These are phyloP conservation scores for Leptothorax acervorum DNA, from an alignment of 2,888 invertebrate species.

Conservation along the genomic window DNA sequence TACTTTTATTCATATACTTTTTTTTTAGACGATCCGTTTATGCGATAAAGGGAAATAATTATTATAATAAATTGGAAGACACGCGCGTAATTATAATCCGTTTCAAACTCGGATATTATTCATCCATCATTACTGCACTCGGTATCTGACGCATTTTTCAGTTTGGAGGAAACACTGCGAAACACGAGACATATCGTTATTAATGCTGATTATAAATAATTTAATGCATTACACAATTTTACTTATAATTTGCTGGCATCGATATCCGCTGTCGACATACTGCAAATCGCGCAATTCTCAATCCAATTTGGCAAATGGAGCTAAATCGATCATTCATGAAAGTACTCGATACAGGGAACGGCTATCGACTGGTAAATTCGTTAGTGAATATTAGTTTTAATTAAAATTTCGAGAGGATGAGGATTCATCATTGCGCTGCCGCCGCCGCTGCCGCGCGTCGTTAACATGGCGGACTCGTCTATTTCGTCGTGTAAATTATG, in stretches of 20 bases:
- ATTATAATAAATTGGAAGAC: neutral
- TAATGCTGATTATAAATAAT: constrained; percentile 33
- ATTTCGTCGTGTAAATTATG: constrained; percentile 63
- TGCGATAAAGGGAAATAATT: neutral
- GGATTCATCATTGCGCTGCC: constrained; percentile 39
- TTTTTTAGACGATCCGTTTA: neutral
- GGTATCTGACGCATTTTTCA: neutral
- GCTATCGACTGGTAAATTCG: constrained; percentile 57
- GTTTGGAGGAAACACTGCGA: neutral
- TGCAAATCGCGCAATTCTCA: constrained; percentile 34
- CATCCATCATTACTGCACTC: neutral
- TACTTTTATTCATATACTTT: neutral
- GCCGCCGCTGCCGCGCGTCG: constrained; percentile 30
- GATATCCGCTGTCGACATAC: constrained; percentile 12
- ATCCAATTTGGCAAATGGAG: constrained; percentile 49
- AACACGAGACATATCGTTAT: neutral
- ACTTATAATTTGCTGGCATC: constrained; percentile 24
- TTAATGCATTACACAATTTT: constrained; percentile 4
- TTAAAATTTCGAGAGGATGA: constrained; percentile 63
- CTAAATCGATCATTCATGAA: constrained; percentile 40
- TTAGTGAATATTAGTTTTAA: constrained; percentile 70
- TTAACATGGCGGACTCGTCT: constrained; percentile 49
- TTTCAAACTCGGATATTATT: constrained; percentile 6
- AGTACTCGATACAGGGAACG: constrained; percentile 41
- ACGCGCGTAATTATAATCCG: neutral